phyloP scores from a whole-genome alignment of 2,888 invertebrate genomes.

The Agrochola circellaris region DNA sequence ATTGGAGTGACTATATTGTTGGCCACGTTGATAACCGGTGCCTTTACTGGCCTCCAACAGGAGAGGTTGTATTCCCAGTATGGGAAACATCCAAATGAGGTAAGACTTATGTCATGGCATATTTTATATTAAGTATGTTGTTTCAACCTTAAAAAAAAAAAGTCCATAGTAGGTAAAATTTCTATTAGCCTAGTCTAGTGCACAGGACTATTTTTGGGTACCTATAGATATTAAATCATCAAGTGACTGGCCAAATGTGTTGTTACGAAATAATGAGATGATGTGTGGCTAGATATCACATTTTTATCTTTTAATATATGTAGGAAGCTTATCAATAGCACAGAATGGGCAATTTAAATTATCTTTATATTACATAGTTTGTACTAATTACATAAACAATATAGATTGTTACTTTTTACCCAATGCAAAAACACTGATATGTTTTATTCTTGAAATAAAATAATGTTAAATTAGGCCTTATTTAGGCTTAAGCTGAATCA shows the following conservation, averaged over 20 bases:
- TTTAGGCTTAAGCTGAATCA: neutral
- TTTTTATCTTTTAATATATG: constrained; percentile 29
- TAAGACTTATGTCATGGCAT: constrained; percentile 47
- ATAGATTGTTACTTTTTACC: neutral
- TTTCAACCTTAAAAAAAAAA: neutral
- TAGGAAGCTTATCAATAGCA: constrained; percentile 31
- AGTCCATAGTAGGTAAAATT: neutral
- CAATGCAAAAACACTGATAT: neutral
- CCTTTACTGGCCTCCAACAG: constrained; percentile 86
- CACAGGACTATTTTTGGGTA: neutral
- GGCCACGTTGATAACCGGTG: constrained; percentile 82
- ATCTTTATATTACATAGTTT: constrained; percentile 28
- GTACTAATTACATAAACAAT: constrained; percentile 31
- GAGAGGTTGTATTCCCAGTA: constrained; percentile 84
- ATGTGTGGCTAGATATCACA: constrained; percentile 10
- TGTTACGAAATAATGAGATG: constrained; percentile 10
- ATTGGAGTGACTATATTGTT: constrained; percentile 83
- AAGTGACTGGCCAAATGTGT: neutral
- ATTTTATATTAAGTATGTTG: too few species aligned
- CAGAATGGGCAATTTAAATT: constrained; percentile 27
- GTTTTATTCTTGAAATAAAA: neutral
- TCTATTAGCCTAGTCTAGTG: neutral
- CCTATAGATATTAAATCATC: neutral
- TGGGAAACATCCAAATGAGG: constrained; percentile 88
- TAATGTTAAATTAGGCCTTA: neutral